Percentiles rank a stretch among this genome's conserved stretches.
These are phyloP conservation scores for Leptopilina drosophilae DNA, from an alignment of 2,888 invertebrate species.

Conservation along the genomic window DNA sequence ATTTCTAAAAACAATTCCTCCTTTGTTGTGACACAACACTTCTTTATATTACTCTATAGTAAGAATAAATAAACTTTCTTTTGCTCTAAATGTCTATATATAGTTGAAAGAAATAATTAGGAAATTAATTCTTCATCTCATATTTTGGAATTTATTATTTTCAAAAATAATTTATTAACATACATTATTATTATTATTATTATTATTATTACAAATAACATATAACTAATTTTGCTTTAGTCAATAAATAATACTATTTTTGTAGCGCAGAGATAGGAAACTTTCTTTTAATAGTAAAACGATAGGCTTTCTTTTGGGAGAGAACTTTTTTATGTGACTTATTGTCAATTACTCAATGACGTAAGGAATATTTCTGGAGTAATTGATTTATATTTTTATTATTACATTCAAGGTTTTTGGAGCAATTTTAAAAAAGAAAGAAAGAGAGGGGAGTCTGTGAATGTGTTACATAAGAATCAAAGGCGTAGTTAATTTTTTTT, in stretches of 20 bases:
- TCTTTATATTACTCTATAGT: background rate
- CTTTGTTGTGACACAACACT: background rate
- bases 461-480: conserved; percentile 30
- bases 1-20: background rate
- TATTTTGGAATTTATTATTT: background rate
- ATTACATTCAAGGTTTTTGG: conserved; percentile 9
- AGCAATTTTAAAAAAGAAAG: conserved; percentile 14
- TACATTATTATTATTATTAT: background rate
- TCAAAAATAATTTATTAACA: background rate
- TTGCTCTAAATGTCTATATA: too few species aligned
- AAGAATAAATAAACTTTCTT: too few species aligned
- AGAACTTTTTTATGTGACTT: conserved; percentile 1
- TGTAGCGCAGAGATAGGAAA: background rate
- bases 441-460: background rate
- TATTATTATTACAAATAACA: too few species aligned
- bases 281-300: background rate
- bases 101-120: too few species aligned
- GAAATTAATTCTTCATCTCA: background rate
- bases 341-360: conserved; percentile 21
- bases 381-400: conserved; percentile 18
- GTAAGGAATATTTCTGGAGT: background rate
- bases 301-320: conserved; percentile 7
- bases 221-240: background rate
- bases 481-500: conserved; percentile 13
- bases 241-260: conserved; percentile 22